phyloP scores from a whole-genome alignment of 2,888 invertebrate species.

The Eristalis intricaria region DNA sequence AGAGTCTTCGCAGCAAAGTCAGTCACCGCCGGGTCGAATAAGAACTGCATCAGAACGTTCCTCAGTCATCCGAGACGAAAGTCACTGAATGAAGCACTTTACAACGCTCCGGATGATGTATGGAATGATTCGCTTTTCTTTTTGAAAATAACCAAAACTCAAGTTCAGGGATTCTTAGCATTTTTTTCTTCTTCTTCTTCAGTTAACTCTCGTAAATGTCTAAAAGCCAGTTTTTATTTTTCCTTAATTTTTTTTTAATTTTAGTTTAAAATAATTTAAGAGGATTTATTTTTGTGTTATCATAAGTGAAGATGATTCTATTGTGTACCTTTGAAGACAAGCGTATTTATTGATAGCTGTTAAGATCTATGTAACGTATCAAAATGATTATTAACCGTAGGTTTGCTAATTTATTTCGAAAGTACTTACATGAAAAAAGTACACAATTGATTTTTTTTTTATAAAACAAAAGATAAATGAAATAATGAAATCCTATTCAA shows the following conservation, averaged over 20 bases:
- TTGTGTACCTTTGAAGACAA: slow-evolving; percentile 61
- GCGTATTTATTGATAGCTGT: slow-evolving; percentile 39
- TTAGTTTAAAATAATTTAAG: background rate
- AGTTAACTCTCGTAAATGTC: slow-evolving; percentile 52
- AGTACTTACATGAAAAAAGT: slow-evolving; percentile 8
- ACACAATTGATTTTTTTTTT: slow-evolving; percentile 5
- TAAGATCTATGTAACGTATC: slow-evolving; percentile 32
- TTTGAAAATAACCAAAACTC: slow-evolving; percentile 74
- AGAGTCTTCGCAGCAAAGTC: slow-evolving; percentile 78
- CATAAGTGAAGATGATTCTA: slow-evolving; percentile 27
- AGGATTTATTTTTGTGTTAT: slow-evolving; percentile 23
- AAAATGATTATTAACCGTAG: slow-evolving; percentile 28
- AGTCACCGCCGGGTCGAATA: slow-evolving; percentile 74
- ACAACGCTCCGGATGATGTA: slow-evolving; percentile 13
- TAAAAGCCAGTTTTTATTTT: background rate
- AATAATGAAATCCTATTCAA: background rate
- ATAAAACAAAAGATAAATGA: slow-evolving; percentile 2
- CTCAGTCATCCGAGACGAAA: slow-evolving; percentile 26
- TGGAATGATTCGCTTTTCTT: background rate
- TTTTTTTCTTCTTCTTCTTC: slow-evolving; percentile 77
- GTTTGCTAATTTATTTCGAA: slow-evolving; percentile 36
- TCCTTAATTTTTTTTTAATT: slow-evolving; percentile 4
- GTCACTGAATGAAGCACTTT: slow-evolving; percentile 73
- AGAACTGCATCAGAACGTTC: slow-evolving; percentile 62
- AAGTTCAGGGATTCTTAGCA: slow-evolving; percentile 81